A percentile compares a stretch with the other conserved stretches of the same genome.
Conservation (phyloP, 2,113 vertebrate species). For the Pyxicephalus adspersus region DNA sequence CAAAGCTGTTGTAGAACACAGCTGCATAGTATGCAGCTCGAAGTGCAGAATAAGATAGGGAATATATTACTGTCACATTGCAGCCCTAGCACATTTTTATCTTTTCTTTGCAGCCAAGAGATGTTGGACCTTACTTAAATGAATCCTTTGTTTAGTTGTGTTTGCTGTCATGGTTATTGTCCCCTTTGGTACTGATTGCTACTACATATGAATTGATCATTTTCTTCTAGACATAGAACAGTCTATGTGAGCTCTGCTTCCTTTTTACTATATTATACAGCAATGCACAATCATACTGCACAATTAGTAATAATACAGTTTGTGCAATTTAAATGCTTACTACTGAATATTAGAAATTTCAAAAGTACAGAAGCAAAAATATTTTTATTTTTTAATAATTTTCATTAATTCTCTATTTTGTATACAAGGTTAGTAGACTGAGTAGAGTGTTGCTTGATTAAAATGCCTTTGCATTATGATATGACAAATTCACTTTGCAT, state of each 20-base stretch:
- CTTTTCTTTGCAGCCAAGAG: not conserved
- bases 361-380: no score
- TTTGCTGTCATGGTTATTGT: conserved; percentile 4
- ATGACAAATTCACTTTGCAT: no score
- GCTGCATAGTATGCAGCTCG: not conserved
- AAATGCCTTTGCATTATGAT: no score
- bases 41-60: not conserved
- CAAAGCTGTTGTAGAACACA: not conserved
- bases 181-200: conserved; percentile 18
- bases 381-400: no score
- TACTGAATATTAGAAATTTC: no score
- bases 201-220: conserved; percentile 20
- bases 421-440: no score
- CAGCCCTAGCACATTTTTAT: not conserved
- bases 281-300: not conserved
- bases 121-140: conserved; percentile 31
- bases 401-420: no score
- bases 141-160: conserved; percentile 23
- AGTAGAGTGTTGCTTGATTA: no score
- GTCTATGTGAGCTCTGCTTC: not conserved
- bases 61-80: conserved; percentile 11
- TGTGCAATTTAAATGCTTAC: no score
- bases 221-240: conserved; percentile 19
- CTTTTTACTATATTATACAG: not conserved
- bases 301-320: not conserved